Percentiles rank a stretch among this genome's conserved stretches.
These are phyloP conservation scores for Drosophila athabasca DNA, from an alignment of 1,140 invertebrate genomes.

Conservation along the genomic window DNA sequence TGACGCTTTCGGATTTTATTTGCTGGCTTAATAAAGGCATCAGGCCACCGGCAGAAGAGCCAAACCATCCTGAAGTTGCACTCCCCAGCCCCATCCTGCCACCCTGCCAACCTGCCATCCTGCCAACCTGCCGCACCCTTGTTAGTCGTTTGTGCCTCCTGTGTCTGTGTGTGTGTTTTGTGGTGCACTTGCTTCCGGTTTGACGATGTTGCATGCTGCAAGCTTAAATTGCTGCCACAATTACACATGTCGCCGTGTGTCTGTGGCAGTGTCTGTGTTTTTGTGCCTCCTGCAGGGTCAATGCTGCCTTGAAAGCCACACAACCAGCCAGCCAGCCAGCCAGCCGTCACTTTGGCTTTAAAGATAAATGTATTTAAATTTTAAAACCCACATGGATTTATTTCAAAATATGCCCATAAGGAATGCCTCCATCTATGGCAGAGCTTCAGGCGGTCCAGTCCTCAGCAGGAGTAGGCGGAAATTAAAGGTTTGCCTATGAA, in stretches of 20 bases:
- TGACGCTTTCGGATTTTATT: slow-evolving; percentile 79
- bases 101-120: no score
- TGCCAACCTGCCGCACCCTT: background rate
- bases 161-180: slow-evolving; percentile 9
- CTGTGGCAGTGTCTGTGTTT: slow-evolving; percentile 16
- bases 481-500: no score
- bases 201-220: slow-evolving; percentile 66
- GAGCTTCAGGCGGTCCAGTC: no score
- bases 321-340: no score
- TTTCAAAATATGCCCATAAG: no score
- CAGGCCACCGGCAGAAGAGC: slow-evolving; percentile 44
- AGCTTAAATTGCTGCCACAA: slow-evolving; percentile 77
- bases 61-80: slow-evolving; percentile 58
- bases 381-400: no score
- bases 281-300: slow-evolving; percentile 67
- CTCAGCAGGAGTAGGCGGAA: no score
- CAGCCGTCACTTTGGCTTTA: no score
- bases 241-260: slow-evolving; percentile 64
- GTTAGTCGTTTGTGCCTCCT: background rate
- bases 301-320: slow-evolving; percentile 54
- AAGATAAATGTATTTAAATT: no score
- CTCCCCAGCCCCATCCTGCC: slow-evolving; percentile 25
- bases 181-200: slow-evolving; percentile 71
- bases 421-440: no score
- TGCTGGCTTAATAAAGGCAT: slow-evolving; percentile 80